Base-by-base conservation (phyloP, 2,797 vertebrate species). In the Chromis chromis region DNA sequence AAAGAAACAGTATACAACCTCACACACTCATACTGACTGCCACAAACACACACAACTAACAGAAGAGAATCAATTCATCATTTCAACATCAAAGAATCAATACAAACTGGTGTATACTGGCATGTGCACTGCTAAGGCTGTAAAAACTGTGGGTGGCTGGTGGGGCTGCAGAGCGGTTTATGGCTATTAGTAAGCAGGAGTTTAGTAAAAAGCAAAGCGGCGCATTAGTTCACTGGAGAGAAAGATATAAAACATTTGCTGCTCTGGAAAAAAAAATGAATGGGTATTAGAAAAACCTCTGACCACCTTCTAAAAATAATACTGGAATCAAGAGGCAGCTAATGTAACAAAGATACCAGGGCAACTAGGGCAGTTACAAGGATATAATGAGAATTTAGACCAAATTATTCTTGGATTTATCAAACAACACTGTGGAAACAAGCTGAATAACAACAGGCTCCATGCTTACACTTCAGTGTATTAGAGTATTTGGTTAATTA, bases 201-300 rank as follows among this genome's bases (percentile, higher is more conserved):
- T 89, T 92, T 90, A 91, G 89, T 90, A 83, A 83, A n/a, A 89
- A 84, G 91, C 87, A 78, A 88, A 87, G 86, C 82, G 27, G 87
- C 52, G 31, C 44, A 82, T 91, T 89, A 88, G 86, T 88, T 79
- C 46, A 61, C 60, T 57, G 56, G 83, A 64, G 76, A 58, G 6
- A 58, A 74, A 55, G 25, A 19, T 31, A 24, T 28, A 16, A 67
- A 72, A 76, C 0, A 11, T 25, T 50, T 22, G 60, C 56, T 70
- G 42, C 27, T 55, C 19, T 39, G 28, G 17, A 58, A 4, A 39
- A 8, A 70, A 27, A 56, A 65, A 69, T 54, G 40, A 71, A 54
- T 27, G 66, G 46, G 53, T 22, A 53, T 19, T 4, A 77, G 25
- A 57, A 65, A 78, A 73, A 74, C 25, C 48, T 73, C 62, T 71